Percentiles rank a stretch among this genome's conserved stretches.
Conservation (phyloP, 2,797 vertebrate species). For the Diplodus sargus region DNA sequence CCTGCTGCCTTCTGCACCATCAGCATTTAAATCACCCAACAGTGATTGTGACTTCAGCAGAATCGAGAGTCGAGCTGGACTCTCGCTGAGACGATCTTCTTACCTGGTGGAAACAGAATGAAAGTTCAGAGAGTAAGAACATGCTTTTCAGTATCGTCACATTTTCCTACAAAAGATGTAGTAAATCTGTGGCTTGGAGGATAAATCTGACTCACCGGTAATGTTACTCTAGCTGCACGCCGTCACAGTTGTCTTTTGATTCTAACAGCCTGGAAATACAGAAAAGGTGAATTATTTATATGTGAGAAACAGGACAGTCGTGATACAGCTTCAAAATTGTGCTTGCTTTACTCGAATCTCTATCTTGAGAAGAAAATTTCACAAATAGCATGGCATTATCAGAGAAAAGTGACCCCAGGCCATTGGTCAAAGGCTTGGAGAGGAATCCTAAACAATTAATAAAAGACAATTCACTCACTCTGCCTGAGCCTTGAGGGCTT, state of each 20-base stretch:
- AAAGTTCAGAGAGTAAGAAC: background rate
- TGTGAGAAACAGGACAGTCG: background rate
- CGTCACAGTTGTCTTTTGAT: conserved; percentile 77
- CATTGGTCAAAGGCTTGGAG: background rate
- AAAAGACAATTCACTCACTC: conserved; percentile 63
- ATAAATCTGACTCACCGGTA: conserved; percentile 21
- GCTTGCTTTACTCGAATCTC: background rate
- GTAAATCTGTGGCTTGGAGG: background rate
- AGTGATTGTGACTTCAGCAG: background rate
- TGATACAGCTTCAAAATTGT: background rate
- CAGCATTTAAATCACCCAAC: background rate
- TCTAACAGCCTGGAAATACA: conserved; percentile 68
- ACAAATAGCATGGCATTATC: background rate
- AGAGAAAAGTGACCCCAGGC: background rate
- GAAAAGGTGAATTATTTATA: background rate
- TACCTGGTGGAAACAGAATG: conserved; percentile 38
- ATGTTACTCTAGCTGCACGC: conserved; percentile 77
- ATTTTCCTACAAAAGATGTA: conserved; percentile 1
- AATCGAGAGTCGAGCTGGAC: background rate
- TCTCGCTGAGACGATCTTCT: conserved; percentile 17
- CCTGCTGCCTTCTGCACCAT: background rate
- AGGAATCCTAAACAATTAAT: background rate
- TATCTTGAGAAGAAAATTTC: too few species aligned
- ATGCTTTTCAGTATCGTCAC: background rate
- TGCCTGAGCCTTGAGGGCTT: conserved; percentile 71